phyloP scores from a whole-genome alignment of 2,113 vertebrate genomes.

The Arenaria interpres region DNA sequence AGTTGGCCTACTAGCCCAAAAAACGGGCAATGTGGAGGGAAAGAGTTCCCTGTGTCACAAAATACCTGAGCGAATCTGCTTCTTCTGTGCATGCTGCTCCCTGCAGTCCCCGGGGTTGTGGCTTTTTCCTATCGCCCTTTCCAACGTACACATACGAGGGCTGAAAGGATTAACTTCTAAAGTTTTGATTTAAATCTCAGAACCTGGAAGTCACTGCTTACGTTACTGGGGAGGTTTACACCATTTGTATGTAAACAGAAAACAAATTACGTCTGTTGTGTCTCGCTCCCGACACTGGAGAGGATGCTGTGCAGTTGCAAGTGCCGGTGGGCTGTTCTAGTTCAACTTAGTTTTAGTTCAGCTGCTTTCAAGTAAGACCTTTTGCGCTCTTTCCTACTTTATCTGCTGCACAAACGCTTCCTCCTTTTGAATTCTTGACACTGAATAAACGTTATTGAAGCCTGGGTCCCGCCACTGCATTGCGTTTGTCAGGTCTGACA shows the following conservation, averaged over 20 bases:
- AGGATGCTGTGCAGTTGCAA: neutral
- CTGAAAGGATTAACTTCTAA: neutral
- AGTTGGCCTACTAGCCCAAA: neutral
- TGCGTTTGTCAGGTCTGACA: neutral
- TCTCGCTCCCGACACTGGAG: neutral
- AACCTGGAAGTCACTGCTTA: neutral
- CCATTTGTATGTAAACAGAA: neutral
- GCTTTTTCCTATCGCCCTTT: neutral
- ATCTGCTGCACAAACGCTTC: neutral
- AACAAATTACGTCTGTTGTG: accelerated
- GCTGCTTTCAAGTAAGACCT: neutral
- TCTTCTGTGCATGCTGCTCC: neutral
- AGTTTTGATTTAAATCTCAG: neutral
- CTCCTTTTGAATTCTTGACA: neutral
- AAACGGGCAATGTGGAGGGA: neutral
- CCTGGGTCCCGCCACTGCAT: neutral
- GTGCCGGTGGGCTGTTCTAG: neutral
- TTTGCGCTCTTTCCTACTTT: neutral
- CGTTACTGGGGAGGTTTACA: neutral
- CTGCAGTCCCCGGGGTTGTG: too few relatives aligned
- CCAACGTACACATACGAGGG: accelerated
- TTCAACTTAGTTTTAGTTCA: too few relatives aligned
- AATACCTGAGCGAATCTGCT: too few relatives aligned
- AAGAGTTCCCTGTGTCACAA: neutral
- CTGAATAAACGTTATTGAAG: accelerated